Conservation (phyloP, 2,797 vertebrate genomes). For the Poecilia wingei region DNA sequence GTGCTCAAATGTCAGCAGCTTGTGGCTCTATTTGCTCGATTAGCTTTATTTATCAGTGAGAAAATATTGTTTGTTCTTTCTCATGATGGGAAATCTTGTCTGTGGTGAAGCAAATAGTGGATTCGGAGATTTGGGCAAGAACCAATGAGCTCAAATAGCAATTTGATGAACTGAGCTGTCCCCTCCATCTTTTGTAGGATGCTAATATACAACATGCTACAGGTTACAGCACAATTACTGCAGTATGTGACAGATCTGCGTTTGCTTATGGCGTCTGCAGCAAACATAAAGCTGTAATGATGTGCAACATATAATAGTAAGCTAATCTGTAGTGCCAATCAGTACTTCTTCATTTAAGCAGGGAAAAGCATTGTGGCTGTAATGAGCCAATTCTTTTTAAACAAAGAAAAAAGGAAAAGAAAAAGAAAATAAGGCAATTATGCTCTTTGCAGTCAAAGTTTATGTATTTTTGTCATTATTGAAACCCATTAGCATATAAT, state of each 20-base stretch:
- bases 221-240: not conserved
- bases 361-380: not conserved
- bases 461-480: not conserved
- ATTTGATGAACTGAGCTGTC: not conserved
- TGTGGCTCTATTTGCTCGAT: conserved; percentile 50
- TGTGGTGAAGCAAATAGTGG: not conserved
- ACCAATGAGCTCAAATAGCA: conserved; percentile 12
- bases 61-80: conserved; percentile 27
- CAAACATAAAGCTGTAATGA: conserved; percentile 25
- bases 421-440: not conserved
- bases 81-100: conserved; percentile 16
- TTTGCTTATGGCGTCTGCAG: conserved; percentile 18
- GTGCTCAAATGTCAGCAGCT: conserved; percentile 68
- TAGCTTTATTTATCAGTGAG: conserved; percentile 41
- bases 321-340: conserved; percentile 5
- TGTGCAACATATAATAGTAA: conserved; percentile 13
- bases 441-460: not conserved
- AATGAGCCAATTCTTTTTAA: not conserved
- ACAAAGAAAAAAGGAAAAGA: not conserved
- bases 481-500: not conserved
- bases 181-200: conserved; percentile 3
- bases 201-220: conserved; percentile 6
- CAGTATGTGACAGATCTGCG: conserved; percentile 19
- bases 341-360: conserved; percentile 9
- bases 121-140: not conserved